These are phyloP conservation scores for Watsonalla cultraria DNA, from an alignment of 2,888 invertebrate genomes.

Conservation along the genomic window DNA sequence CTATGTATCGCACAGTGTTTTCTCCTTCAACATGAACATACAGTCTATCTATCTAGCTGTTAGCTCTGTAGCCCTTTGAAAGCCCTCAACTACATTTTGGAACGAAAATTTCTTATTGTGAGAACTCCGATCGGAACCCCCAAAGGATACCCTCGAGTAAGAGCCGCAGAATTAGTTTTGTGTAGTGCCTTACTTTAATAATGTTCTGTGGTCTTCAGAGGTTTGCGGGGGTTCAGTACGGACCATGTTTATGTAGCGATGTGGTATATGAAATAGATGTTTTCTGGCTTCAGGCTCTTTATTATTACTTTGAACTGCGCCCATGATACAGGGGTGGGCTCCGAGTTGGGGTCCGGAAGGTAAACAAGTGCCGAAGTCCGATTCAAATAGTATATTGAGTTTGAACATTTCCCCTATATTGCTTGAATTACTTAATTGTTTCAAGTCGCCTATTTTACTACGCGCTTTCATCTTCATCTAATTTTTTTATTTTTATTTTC, in stretches of 20 bases:
- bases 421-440: conserved; percentile 30
- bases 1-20: conserved; percentile 39
- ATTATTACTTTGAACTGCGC: conserved; percentile 72
- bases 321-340: conserved; percentile 48
- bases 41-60: conserved; percentile 46
- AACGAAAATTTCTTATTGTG: conserved; percentile 41
- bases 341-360: conserved; percentile 56
- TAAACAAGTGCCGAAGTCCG: conserved; percentile 67
- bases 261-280: conserved; percentile 71
- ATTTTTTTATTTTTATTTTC: too few species aligned
- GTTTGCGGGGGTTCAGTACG: conserved; percentile 59
- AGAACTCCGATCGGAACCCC: conserved; percentile 43
- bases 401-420: conserved; percentile 50
- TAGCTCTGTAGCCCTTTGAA: conserved; percentile 32
- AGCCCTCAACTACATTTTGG: conserved; percentile 30
- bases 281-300: conserved; percentile 78
- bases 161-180: conserved; percentile 68
- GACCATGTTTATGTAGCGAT: conserved; percentile 61
- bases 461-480: background rate
- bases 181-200: conserved; percentile 69
- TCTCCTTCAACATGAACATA: background rate
- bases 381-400: conserved; percentile 61
- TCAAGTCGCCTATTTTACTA: background rate
- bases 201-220: conserved; percentile 66
- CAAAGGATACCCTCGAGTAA: conserved; percentile 54